These are phyloP conservation scores for Hirtodrosophila trivittata DNA, from an alignment of 2,888 invertebrate genomes.

Conservation along the genomic window DNA sequence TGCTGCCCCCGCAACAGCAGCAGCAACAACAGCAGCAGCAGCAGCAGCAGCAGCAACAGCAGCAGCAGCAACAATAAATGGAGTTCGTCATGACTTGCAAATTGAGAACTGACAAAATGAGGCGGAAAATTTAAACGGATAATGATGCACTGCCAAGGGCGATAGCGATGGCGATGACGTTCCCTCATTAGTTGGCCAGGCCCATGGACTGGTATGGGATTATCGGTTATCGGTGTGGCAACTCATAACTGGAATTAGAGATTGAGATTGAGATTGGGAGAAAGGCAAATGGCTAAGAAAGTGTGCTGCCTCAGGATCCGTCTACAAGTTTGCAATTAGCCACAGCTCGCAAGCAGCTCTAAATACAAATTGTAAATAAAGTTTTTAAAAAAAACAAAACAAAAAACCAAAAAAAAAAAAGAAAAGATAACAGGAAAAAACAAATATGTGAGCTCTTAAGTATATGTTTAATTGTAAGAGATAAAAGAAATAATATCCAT, in stretches of 20 bases:
- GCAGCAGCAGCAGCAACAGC: constrained; percentile 45
- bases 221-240: constrained; percentile 32
- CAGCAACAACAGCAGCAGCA: constrained; percentile 41
- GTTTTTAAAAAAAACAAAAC: constrained; percentile 63
- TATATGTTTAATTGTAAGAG: constrained; percentile 62
- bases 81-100: constrained; percentile 30
- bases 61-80: constrained; percentile 28
- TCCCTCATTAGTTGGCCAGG: constrained; percentile 22
- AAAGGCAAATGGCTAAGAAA: constrained; percentile 54
- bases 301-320: constrained; percentile 50
- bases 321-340: constrained; percentile 43
- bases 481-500: constrained; percentile 19
- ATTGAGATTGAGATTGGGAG: constrained; percentile 50
- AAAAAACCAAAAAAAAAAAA: constrained; percentile 9
- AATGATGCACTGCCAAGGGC: constrained; percentile 19
- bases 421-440: constrained; percentile 26
- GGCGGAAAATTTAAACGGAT: constrained; percentile 39
- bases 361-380: constrained; percentile 77
- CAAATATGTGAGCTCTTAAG: constrained; percentile 46
- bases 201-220: constrained; percentile 11
- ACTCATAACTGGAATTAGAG: constrained; percentile 33
- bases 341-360: constrained; percentile 52
- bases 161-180: constrained; percentile 13
- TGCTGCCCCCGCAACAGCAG: constrained; percentile 63
- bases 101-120: constrained; percentile 35